phyloP scores from a whole-genome alignment of 2,113 vertebrate genomes.

The Rhinolophus ferrumequinum region DNA sequence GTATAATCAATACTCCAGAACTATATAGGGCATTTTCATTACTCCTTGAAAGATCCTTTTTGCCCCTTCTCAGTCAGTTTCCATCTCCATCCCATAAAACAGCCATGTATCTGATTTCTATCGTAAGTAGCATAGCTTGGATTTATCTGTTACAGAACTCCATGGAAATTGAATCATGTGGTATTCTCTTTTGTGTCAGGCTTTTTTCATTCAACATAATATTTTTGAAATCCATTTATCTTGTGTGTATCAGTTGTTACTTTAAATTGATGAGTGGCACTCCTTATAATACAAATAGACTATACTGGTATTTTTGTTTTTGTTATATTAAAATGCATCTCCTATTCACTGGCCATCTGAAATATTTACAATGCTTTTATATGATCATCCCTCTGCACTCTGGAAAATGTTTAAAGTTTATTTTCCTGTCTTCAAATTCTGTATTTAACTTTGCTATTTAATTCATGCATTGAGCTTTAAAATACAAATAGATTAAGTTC shows the following conservation, averaged over 20 bases:
- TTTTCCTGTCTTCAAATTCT: background rate
- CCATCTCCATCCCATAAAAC: background rate
- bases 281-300: background rate
- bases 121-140: background rate
- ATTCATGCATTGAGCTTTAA: background rate
- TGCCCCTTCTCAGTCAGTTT: background rate
- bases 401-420: background rate
- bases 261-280: background rate
- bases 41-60: background rate
- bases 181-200: background rate
- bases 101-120: background rate
- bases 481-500: background rate
- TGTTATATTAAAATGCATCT: background rate
- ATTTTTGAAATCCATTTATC: background rate
- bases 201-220: background rate
- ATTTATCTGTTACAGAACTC: background rate
- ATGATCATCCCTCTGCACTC: background rate
- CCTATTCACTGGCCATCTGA: background rate
- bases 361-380: background rate
- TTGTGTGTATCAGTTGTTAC: background rate
- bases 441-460: background rate
- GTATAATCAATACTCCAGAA: background rate
- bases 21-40: background rate
- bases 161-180: background rate
- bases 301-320: background rate